Evolutionary conservation across 2,888 invertebrate species (phyloP).

Genomic region (Polymixis flavicincta): DNA sequence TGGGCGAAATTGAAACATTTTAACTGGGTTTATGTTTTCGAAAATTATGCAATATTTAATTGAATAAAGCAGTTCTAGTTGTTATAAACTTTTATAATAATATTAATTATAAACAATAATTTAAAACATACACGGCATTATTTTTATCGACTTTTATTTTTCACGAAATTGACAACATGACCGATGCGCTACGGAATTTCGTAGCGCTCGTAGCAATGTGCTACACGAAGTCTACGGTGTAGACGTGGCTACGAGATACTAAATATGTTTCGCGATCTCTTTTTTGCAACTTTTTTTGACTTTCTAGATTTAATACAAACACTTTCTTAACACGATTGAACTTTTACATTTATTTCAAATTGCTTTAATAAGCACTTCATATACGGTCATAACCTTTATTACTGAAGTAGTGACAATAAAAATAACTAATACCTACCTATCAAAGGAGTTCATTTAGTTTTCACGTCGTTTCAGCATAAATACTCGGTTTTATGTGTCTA

Average conservation of each 20-base stretch:
- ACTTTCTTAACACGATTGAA: background rate
- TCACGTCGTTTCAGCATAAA: conserved; percentile 28
- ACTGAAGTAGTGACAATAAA: conserved; percentile 28
- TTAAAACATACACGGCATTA: background rate
- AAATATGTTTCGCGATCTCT: background rate
- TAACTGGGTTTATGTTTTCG: background rate
- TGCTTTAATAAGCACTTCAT: conserved; percentile 1
- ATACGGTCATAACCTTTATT: conserved; percentile 39
- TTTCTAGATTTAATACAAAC: background rate
- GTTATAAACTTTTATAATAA: background rate
- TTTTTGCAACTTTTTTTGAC: background rate
- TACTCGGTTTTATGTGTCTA: conserved; percentile 44
- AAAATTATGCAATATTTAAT: background rate
- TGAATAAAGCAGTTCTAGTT: background rate
- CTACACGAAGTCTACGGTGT: conserved; percentile 47
- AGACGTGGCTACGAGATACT: conserved; percentile 18
- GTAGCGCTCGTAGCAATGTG: conserved; percentile 42
- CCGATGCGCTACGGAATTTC: conserved; percentile 22
- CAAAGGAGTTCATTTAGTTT: conserved; percentile 49
- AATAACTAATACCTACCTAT: conserved; percentile 35
- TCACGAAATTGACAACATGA: background rate
- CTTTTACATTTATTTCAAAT: background rate
- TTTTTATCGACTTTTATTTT: background rate
- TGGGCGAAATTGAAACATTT: background rate
- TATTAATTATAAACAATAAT: background rate